Evolutionary conservation across 2,113 vertebrate genomes (phyloP), one percentile per base, ranked within the genome.

Genomic region (Turnix velox): DNA sequence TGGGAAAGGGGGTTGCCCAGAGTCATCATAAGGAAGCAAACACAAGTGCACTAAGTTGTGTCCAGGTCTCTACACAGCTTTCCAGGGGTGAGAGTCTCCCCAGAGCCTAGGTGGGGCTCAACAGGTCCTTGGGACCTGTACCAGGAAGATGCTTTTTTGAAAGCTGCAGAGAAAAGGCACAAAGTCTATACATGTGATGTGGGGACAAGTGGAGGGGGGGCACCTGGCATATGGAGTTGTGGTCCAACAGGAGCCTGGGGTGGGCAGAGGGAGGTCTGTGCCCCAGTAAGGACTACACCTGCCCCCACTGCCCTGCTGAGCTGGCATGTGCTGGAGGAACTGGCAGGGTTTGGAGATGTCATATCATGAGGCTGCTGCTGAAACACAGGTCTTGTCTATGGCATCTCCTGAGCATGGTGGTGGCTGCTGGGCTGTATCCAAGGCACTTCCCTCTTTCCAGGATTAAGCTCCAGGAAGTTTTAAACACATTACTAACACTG

Each of bases 151-250:
- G 14, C 9, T 84, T 12, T 30, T 42, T 10, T 12, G 22, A 84
- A 67, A 90, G 10, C 5, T 51, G 18, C 45, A 79, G 39, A 17
- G 23, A 39, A 76, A 72, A 67, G 10, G 7, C 17, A 49, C 4
- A 6, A 23, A 14, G 6, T 55, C 25, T 39, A 49, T 28, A 5
- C 18, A 11, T 10, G 46, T 14, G 9, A 6, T 28, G 35, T 37
- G 27, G 12, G 17, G 14, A 23, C 0, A 2, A 71, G 39, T 0
- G 1, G 19, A 8, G 28, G 12, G 12, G 18, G 27, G 20, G 31
- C 18, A 37, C 18, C 27, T 37, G 10, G 57, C 18, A 43, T 18
- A 8, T 52, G 61, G 11, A 5, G 4, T 72, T 20, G 12, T 55
- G 51, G 23, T 79, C 40, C 40, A 14, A n/a, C 0, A 0, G 46